Base-by-base conservation (phyloP, 2,797 vertebrate species). In the Psittacula echo region DNA sequence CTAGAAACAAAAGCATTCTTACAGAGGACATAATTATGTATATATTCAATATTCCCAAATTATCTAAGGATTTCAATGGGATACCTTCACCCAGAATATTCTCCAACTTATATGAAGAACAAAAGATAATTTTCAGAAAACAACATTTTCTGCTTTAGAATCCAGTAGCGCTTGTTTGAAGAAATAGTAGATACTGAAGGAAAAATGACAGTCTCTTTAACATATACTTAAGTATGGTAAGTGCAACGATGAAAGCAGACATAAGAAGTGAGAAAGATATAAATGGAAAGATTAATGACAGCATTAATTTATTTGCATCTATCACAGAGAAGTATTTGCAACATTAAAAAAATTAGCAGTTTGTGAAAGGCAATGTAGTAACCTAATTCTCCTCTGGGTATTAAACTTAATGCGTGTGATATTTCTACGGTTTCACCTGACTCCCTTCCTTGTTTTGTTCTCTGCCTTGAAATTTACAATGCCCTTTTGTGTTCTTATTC, bases 231-330 rank as follows among this genome's bases (percentile, higher is more conserved):
- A 96, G 95, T 94, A 94, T 92, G 89, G 94, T 95, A 95, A 96
- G 95, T 96, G 93, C 93, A 95, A 96, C 27, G 92, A 94, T 94
- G 94, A 96, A 96, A 96, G 95, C 89, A 94, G 96, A 96, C 95
- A 96, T 97, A 97, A 96, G 95, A 94, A 97, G 90, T 85, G 93
- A 95, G 95, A 96, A 94, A 92, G 94, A 97, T 96, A 96, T 93
- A 97, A 97, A 97, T 96, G 94, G 95, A 96, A 97, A 95, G 96
- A 96, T 96, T 97, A 97, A 96, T 96, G 90, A 96, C 95, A 96
- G 90, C 92, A 96, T 96, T 97, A 97, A 97, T 96, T 96, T 95
- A 94, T 96, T 95, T 97, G 95, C 95, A 96, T 96, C 85, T 95
- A 95, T 96, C 94, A 92, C 0, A 2, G 74, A 95, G 77, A 93